These are phyloP conservation scores for Riptortus pedestris DNA, from an alignment of 1,140 invertebrate genomes.

Conservation along the genomic window DNA sequence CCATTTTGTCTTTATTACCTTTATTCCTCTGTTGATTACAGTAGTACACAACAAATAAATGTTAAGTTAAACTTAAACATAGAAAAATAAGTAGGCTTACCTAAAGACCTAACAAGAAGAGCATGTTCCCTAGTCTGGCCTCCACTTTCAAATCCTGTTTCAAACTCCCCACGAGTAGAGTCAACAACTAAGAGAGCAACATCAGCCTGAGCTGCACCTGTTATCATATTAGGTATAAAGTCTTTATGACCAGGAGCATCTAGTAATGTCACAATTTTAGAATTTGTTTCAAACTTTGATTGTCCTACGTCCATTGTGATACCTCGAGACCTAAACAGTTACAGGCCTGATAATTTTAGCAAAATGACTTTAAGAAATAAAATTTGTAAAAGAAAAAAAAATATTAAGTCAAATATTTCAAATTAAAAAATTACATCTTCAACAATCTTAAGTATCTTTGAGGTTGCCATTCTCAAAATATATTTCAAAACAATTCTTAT, in stretches of 20 bases:
- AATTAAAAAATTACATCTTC: background rate
- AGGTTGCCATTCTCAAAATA: background rate
- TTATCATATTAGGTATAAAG: constrained; percentile 99
- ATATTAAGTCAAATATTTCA: background rate
- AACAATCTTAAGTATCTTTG: background rate
- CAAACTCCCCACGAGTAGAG: constrained; percentile 92
- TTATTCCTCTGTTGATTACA: too few relatives aligned
- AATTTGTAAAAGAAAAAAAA: background rate
- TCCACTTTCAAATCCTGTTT: constrained; percentile 94
- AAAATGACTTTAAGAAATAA: background rate
- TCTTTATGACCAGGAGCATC: constrained; percentile 97
- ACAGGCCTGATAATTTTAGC: background rate
- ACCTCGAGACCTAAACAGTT: constrained; percentile 50
- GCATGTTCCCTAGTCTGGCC: constrained; percentile 98
- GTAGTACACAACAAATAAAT: too few relatives aligned
- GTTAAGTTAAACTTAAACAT: too few relatives aligned
- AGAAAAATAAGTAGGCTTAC: constrained; percentile 35
- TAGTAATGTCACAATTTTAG: constrained; percentile 67
- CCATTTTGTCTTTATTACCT: too few relatives aligned
- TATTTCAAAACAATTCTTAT: background rate
- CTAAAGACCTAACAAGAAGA: constrained; percentile 79
- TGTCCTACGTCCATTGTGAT: constrained; percentile 97
- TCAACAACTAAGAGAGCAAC: constrained; percentile 93
- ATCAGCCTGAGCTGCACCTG: constrained; percentile 88
- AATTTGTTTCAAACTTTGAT: constrained; percentile 83